Percentiles rank a stretch among this genome's conserved stretches.
These are phyloP conservation scores for Steinernema hermaphroditum DNA, from an alignment of 2,888 invertebrate species.

Conservation along the genomic window DNA sequence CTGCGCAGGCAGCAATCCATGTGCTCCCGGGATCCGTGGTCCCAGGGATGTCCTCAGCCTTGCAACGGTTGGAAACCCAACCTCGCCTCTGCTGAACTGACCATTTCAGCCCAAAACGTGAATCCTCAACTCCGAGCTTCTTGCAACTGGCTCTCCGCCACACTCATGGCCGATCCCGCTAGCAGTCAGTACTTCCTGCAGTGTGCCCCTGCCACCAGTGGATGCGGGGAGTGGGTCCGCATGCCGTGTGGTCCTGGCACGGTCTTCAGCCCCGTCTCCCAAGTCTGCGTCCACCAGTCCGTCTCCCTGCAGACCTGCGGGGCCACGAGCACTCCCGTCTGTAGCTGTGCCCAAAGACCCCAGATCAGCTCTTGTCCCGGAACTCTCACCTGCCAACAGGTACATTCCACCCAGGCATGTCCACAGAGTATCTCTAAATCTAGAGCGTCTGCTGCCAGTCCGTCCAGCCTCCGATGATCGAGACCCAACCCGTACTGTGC, in stretches of 20 bases:
- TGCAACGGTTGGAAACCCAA: slow-evolving; percentile 20
- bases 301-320: slow-evolving; percentile 20
- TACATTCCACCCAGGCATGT: slow-evolving; percentile 17
- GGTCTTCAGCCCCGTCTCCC: slow-evolving; percentile 43
- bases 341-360: slow-evolving; percentile 46
- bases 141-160: slow-evolving; percentile 60
- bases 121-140: slow-evolving; percentile 46
- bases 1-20: slow-evolving; percentile 51
- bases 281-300: slow-evolving; percentile 44
- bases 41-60: not conserved
- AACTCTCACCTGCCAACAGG: slow-evolving; percentile 48
- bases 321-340: slow-evolving; percentile 39
- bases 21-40: slow-evolving; percentile 44
- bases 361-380: slow-evolving; percentile 49
- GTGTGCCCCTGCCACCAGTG: slow-evolving; percentile 56
- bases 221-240: slow-evolving; percentile 64
- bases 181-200: slow-evolving; percentile 59
- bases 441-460: slow-evolving; percentile 56
- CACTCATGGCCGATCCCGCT: slow-evolving; percentile 49
- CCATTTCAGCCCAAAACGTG: slow-evolving; percentile 43
- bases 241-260: slow-evolving; percentile 53
- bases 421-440: slow-evolving; percentile 21
- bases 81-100: too few species aligned
- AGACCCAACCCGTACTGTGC: slow-evolving; percentile 42
- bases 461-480: slow-evolving; percentile 36